Percentiles rank a stretch among this genome's conserved stretches.
phyloP scores from a whole-genome alignment of 2,888 invertebrate species.

The Nymphalis polychloros region DNA sequence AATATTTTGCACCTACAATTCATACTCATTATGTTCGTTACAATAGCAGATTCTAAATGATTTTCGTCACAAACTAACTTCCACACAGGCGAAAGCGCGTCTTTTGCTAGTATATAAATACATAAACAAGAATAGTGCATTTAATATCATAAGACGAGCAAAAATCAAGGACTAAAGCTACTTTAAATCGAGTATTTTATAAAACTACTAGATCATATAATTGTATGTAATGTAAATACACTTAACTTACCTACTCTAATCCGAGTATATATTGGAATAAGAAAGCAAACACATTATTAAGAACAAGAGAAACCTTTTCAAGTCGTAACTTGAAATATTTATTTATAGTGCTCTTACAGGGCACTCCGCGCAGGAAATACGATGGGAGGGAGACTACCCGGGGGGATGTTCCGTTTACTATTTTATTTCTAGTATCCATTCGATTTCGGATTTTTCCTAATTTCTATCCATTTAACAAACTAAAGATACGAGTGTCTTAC shows the following conservation, averaged over 20 bases:
- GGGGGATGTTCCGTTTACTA: background rate
- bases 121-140: no score
- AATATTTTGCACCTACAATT: no score
- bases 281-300: slow-evolving; percentile 38
- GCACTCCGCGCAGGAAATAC: slow-evolving; percentile 2
- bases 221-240: background rate
- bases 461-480: background rate
- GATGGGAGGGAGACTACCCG: background rate
- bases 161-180: no score
- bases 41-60: no score
- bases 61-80: no score
- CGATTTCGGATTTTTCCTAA: slow-evolving; percentile 1
- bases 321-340: slow-evolving; percentile 39
- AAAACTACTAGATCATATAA: background rate
- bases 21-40: no score
- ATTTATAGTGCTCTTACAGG: slow-evolving; percentile 41
- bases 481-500: background rate
- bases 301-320: slow-evolving; percentile 39
- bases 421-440: background rate
- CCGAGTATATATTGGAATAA: slow-evolving; percentile 20
- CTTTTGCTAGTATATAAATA: no score
- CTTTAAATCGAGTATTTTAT: no score
- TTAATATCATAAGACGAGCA: no score
- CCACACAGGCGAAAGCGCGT: no score
- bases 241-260: slow-evolving; percentile 2